Conservation (phyloP, 2,888 invertebrate species). For the Aromia moschata region DNA sequence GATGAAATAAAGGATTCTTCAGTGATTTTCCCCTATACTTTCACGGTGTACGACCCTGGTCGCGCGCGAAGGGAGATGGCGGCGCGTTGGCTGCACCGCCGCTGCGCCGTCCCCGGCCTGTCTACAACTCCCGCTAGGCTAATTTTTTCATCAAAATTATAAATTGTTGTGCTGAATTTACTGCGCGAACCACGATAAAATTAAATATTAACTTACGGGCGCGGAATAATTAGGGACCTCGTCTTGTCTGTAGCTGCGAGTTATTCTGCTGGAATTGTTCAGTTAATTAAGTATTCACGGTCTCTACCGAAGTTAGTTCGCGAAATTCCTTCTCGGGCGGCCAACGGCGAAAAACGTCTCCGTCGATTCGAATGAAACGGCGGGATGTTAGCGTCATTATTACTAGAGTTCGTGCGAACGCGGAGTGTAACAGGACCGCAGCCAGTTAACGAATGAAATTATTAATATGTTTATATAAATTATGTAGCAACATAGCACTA, state of each 20-base stretch:
- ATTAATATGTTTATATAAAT: too few species aligned
- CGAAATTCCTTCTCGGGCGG: conserved; percentile 5
- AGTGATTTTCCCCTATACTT: too few species aligned
- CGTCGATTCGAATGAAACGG: not conserved
- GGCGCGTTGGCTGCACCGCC: conserved; percentile 8
- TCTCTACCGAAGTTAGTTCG: conserved; percentile 39
- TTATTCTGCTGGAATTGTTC: conserved; percentile 56
- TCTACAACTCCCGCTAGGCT: conserved; percentile 46
- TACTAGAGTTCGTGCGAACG: too few species aligned
- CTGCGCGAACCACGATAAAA: conserved; percentile 54
- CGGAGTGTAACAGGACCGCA: too few species aligned
- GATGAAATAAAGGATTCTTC: too few species aligned
- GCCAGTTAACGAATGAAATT: too few species aligned
- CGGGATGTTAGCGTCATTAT: too few species aligned
- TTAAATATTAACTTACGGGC: conserved; percentile 59
- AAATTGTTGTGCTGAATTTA: conserved; percentile 57
- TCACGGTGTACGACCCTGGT: too few species aligned
- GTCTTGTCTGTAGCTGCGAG: conserved; percentile 50
- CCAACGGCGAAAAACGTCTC: not conserved
- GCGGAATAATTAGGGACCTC: conserved; percentile 55
- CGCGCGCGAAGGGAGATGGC: too few species aligned
- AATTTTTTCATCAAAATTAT: conserved; percentile 59
- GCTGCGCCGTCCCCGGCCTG: conserved; percentile 8
- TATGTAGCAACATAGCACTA: too few species aligned
- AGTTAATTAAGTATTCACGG: conserved; percentile 56